Percentiles rank a stretch among this genome's conserved stretches.
Evolutionary conservation across 2,888 invertebrate genomes (phyloP).

Genomic region (Morinoia aosen): DNA sequence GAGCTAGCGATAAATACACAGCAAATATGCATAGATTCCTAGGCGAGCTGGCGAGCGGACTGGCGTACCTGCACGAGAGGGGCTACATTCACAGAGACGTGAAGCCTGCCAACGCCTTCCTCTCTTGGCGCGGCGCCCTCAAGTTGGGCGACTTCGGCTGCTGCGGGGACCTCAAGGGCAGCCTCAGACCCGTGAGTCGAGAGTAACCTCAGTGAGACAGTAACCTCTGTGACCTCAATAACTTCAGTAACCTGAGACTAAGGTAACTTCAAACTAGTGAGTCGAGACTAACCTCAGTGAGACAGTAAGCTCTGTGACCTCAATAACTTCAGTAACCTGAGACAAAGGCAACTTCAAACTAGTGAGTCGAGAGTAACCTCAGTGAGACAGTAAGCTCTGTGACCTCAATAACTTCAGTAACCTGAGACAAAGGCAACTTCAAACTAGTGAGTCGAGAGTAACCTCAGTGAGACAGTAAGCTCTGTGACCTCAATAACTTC

Average conservation of each 20-base stretch:
- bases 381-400: not conserved
- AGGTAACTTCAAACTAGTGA: not conserved
- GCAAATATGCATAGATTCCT: conserved; percentile 46
- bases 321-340: too few species aligned
- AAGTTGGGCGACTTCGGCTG: conserved; percentile 65
- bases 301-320: not conserved
- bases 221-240: not conserved
- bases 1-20: too few species aligned
- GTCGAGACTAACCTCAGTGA: not conserved
- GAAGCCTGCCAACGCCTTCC: conserved; percentile 62
- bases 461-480: not conserved
- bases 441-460: not conserved
- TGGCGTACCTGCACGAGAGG: conserved; percentile 58
- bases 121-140: conserved; percentile 50
- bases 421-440: not conserved
- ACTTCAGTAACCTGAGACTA: too few species aligned
- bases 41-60: conserved; percentile 55
- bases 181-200: not conserved
- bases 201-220: not conserved
- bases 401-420: not conserved
- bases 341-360: not conserved
- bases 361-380: not conserved
- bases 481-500: not conserved
- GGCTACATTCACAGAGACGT: conserved; percentile 60
- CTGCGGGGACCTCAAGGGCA: conserved; percentile 41